Conservation (phyloP, 2,797 vertebrate species). For the Pangasius krempfi region DNA sequence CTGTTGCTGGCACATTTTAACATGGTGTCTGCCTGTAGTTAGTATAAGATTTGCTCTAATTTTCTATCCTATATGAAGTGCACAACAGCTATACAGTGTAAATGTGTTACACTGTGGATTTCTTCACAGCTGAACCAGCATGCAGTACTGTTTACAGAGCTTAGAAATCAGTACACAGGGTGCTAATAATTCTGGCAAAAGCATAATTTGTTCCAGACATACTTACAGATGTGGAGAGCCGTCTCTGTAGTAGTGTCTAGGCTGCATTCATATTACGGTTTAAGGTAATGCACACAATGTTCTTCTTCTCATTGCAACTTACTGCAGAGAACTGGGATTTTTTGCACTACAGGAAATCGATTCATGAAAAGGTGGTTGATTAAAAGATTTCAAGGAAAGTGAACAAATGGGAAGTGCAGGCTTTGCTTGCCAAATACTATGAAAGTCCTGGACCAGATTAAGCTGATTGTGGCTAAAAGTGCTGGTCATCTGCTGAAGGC, state of each 20-base stretch:
- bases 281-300: not conserved
- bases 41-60: not conserved
- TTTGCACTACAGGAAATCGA: not conserved
- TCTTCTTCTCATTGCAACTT: not conserved
- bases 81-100: not conserved
- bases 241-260: not conserved
- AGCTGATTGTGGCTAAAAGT: constrained; percentile 46
- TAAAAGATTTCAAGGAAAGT: constrained; percentile 26
- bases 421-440: not conserved
- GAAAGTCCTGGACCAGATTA: constrained; percentile 54
- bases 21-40: not conserved
- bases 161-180: constrained; percentile 37
- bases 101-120: not conserved
- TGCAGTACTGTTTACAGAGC: constrained; percentile 24
- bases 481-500: constrained; percentile 42
- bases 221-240: constrained; percentile 16
- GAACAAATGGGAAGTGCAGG: constrained; percentile 1
- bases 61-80: not conserved
- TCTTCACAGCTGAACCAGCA: not conserved
- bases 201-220: constrained; percentile 47
- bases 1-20: not conserved
- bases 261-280: not conserved
- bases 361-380: constrained; percentile 8
- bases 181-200: constrained; percentile 45
- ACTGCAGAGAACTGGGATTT: not conserved